Base-by-base conservation (phyloP, 2,797 vertebrate species). In the Clarias pachynema region DNA sequence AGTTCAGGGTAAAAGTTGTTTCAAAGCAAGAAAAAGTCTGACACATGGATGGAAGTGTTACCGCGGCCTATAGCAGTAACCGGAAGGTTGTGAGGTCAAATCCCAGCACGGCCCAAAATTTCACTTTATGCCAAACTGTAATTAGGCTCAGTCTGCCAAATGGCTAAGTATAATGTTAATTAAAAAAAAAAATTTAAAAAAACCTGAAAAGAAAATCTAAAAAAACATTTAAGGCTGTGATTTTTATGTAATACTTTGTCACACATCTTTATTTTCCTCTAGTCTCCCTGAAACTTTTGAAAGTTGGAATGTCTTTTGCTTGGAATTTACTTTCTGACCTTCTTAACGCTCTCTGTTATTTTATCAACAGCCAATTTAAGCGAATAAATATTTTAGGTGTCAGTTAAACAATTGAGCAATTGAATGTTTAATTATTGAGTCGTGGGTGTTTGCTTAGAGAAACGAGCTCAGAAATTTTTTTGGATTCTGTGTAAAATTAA, bases 401-500 rank as follows among this genome's bases (percentile, higher is more conserved):
- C 70, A 62, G 92, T 94, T 93, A 94, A 94, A 94, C 91, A 95
- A 93, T 91, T 37, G 92, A 89, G 80, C 94, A 93, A 95, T 94
- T 87, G 90, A 86, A 91, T 91, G 92, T 93, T 95, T 94, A 94
- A 95, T 95, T 94, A 95, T 94, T 95, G 89, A 95, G 91, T 88
- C 59, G 15, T 84, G 86, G 90, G 89, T 90, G 91, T 94, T 94
- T 93, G 92, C 92, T 80, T 89, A 94, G 91, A 93, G 92, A 94
- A 94, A 94, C 87, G 90, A 91, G 77, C 92, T 92, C 84, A 0
- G 31, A 56, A 15, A 9, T 59, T 68, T 59, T 37, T 24, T 75
- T 60, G n/a, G 31, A 57, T 57, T 68, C 82, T 1, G 8, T 10
- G 31, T 6, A 5, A 44, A 79, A 84, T 79, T 79, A 79, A 69